A percentile compares a stretch with the other conserved stretches of the same genome.
phyloP scores from a whole-genome alignment of 2,113 vertebrate species.

The Lichenostomus cassidix region DNA sequence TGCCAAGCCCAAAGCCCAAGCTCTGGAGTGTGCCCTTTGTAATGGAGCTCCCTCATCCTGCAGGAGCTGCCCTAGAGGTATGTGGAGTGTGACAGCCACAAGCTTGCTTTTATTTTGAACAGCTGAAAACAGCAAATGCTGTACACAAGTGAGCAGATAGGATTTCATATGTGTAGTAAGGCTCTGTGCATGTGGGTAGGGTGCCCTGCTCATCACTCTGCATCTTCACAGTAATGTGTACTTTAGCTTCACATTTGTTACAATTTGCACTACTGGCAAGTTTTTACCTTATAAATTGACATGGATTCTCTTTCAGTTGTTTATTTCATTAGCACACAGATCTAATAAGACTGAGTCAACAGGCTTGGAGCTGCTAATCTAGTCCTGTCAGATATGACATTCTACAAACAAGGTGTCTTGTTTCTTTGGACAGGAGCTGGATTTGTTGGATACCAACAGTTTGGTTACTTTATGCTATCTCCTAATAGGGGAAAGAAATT shows the following conservation, averaged over 20 bases:
- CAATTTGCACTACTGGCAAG: background rate
- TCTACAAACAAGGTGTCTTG: conserved; percentile 53
- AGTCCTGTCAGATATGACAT: conserved; percentile 40
- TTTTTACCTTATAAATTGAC: background rate
- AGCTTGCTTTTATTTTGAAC: background rate
- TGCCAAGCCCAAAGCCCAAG: background rate
- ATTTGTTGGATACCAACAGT: conserved; percentile 27
- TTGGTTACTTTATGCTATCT: conserved; percentile 11
- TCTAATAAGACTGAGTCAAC: conserved; percentile 44
- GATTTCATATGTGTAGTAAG: fast-evolving
- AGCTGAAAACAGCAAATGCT: background rate
- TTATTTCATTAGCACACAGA: conserved; percentile 31
- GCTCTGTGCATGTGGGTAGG: background rate
- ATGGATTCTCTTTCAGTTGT: background rate
- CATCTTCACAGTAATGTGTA: background rate
- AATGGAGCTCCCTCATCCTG: background rate
- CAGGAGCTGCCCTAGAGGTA: background rate
- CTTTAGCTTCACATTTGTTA: background rate
- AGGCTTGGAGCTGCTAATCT: conserved; percentile 10
- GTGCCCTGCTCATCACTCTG: background rate
- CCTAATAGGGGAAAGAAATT: conserved; percentile 56
- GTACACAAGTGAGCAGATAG: background rate
- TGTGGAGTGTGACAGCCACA: background rate
- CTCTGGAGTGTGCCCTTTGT: background rate
- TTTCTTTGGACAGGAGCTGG: conserved; percentile 50